Base-by-base conservation (phyloP, 2,797 vertebrate genomes). In the Percopsis omiscomaycus region DNA sequence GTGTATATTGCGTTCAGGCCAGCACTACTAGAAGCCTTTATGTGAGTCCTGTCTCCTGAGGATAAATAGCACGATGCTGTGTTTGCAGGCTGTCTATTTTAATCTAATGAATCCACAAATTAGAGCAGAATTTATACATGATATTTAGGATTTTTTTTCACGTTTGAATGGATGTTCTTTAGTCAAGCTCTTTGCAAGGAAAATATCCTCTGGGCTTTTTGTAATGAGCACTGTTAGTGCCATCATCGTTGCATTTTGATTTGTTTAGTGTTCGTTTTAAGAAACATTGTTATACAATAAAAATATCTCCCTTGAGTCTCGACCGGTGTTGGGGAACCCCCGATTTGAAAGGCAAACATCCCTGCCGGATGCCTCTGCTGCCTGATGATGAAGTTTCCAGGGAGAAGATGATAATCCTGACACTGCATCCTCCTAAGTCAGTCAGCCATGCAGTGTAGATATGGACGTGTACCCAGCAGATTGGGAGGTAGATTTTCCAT, bases 401-500 rank as follows among this genome's bases (percentile, higher is more conserved):
- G 78, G 81, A 83, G 60, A 65, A 66, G 84, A 84, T 88, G 86
- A 88, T 90, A 89, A 92, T 92, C 84, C 87, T 84, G 80, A 89
- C 78, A 85, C 78, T 64, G 80, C 86, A 82, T 90, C 88, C 86
- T 90, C 74, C 84, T 75, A 73, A 91, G 71, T 90, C 89, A 89
- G 81, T 89, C 84, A 88, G 87, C 82, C 89, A 67, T 90, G 88
- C 83, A 73, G 81, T 83, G 81, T 81, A 86, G 89, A 92, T 89
- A 90, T 86, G 88, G 84, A 90, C 86, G 89, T 88, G 88, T 87
- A 73, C 80, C 84, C 72, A 79, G 86, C 84, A 89, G 89, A 92
- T 89, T 88, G 87, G 84, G 82, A 87, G 88, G 83, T 88, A 89
- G 89, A 89, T 88, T 88, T 86, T 84, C 86, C 87, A 85, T 89